These are phyloP conservation scores for Pedicia rivosa DNA, from an alignment of 2,888 invertebrate genomes.

Conservation along the genomic window DNA sequence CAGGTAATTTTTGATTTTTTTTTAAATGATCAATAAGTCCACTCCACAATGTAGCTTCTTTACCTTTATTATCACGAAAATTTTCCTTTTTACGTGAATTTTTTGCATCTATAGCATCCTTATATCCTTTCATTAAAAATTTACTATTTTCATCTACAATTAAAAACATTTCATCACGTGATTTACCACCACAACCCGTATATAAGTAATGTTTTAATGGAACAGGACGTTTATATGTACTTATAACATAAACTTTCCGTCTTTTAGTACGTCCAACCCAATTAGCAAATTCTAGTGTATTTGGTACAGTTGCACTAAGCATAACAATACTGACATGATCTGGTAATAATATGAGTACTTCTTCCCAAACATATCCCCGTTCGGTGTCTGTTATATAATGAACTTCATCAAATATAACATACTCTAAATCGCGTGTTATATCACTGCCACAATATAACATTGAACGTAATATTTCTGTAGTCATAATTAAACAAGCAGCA, in stretches of 20 bases:
- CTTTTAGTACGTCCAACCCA: conserved; percentile 82
- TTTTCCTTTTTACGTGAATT: conserved; percentile 10
- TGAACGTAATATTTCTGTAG: conserved; percentile 92
- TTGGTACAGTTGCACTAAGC: conserved; percentile 96
- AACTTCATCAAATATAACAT: conserved; percentile 98
- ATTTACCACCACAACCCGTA: conserved; percentile 58
- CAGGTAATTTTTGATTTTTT: conserved; percentile 71
- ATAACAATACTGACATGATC: conserved; percentile 91
- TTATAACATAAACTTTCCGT: conserved; percentile 82
- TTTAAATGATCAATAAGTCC: conserved; percentile 70
- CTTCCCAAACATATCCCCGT: conserved; percentile 99
- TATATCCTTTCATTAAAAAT: conserved; percentile 47
- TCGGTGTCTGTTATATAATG: conserved; percentile 97
- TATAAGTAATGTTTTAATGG: conserved; percentile 91
- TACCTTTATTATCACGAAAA: conserved; percentile 12
- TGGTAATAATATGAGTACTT: conserved; percentile 89
- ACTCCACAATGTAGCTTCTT: conserved; percentile 67
- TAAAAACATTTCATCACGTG: conserved; percentile 57
- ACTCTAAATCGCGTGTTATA: conserved; percentile 89
- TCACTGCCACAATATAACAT: conserved; percentile 95
- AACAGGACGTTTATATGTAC: conserved; percentile 84
- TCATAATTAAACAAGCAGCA: conserved; percentile 95
- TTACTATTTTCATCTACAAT: conserved; percentile 63
- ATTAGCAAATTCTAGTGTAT: conserved; percentile 88
- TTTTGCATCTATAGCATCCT: conserved; percentile 37